Evolutionary conservation across 2,888 invertebrate species (phyloP), one percentile per base, ranked within the genome.

Genomic region (Thalpophila matura): DNA sequence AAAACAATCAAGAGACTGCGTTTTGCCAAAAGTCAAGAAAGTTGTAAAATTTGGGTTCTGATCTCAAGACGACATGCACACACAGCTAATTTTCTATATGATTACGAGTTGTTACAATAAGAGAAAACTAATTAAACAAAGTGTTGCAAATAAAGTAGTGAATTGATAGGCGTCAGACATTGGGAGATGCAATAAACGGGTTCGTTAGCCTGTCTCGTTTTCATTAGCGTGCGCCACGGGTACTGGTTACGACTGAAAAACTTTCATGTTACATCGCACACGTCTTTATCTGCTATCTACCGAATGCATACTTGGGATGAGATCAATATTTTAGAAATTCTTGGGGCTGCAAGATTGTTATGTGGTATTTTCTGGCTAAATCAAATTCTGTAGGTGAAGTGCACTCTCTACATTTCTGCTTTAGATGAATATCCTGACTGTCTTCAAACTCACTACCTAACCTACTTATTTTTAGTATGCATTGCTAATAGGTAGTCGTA

Each of bases 151-250:
- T 59, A 54, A 56, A 56, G 37, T 67, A 55, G 46, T 50, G 24
- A 59, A 59, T 40, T 57, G 46, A 62, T 72, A 60, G 61, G 47
- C 75, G 74, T 59, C 68, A 65, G 66, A 67, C 68, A 70, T 70
- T 79, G 75, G 77, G 71, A 82, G 80, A 79, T 80, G 78, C 80
- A 77, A 78, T 77, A 80, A 80, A 72, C 82, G 85, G 80, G 93
- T 91, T 92, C 92, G 86, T 87, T 90, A 88, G 77, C 89, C 92
- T 89, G 87, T 91, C 90, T 93, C 93, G 92, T 91, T 93, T 93
- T 93, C 92, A 92, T 88, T 88, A 82, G 88, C 85, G 84, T 80
- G 83, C 74, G 82, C 79, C 74, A 77, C 84, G 84, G 86, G 75
- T 77, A 74, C 76, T 84, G 84, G 84, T 86, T 87, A 85, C 86